Conservation (phyloP, 2,113 vertebrate species). For the Varanus salvator region DNA sequence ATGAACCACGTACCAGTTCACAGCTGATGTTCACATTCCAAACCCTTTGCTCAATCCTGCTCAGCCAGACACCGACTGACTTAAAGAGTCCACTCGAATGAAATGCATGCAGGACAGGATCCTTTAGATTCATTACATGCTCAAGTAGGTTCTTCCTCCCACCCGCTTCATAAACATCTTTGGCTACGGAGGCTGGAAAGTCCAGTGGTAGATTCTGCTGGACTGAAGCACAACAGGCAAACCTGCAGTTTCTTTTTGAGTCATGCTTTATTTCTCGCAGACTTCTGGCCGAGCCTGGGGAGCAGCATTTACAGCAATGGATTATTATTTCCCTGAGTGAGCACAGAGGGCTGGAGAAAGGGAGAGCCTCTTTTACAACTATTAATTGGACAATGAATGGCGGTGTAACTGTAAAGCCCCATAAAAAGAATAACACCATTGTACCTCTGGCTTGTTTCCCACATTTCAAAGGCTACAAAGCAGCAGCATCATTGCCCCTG, state of each 20-base stretch:
- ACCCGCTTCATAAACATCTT: conserved; percentile 31
- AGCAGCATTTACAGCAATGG: conserved; percentile 62
- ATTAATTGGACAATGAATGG: conserved; percentile 63
- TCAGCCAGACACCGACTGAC: background rate
- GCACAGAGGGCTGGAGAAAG: conserved; percentile 51
- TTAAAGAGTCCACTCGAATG: conserved; percentile 25
- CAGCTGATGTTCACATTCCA: conserved; percentile 5
- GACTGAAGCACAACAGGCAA: conserved; percentile 58
- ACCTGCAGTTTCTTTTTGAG: conserved; percentile 50
- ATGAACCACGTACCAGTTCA: background rate
- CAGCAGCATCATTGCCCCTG: conserved; percentile 67
- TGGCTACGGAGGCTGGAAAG: conserved; percentile 50
- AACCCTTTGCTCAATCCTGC: background rate
- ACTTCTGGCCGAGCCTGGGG: conserved; percentile 56
- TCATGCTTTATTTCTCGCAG: conserved; percentile 42
- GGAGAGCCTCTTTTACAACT: conserved; percentile 66
- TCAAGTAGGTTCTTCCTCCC: conserved; percentile 10
- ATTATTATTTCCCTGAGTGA: conserved; percentile 62
- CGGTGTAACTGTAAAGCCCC: conserved; percentile 70
- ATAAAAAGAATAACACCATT: conserved; percentile 67
- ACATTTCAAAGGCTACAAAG: conserved; percentile 69
- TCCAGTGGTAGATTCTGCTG: conserved; percentile 46
- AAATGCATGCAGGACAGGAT: conserved; percentile 10
- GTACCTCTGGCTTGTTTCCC: conserved; percentile 71
- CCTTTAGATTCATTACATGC: background rate